phyloP scores from a whole-genome alignment of 2,113 vertebrate genomes.

The Mugil cephalus region DNA sequence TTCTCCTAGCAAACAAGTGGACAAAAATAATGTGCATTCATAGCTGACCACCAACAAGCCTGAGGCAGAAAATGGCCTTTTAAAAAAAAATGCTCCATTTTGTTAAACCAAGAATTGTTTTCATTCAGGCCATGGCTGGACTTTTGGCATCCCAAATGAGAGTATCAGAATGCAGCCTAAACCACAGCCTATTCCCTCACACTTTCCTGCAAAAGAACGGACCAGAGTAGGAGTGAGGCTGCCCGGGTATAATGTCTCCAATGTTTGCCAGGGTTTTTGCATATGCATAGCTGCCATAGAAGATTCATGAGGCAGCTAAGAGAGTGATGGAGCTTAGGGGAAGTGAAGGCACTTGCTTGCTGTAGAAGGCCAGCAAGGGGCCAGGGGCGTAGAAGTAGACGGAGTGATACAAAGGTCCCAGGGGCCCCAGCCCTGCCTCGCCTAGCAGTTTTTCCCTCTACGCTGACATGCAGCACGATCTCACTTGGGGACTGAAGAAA shows the following conservation, averaged over 20 bases:
- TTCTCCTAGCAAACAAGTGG: conserved; percentile 57
- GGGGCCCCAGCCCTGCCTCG: conserved; percentile 48
- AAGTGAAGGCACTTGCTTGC: conserved; percentile 15
- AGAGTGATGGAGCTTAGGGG: conserved; percentile 23
- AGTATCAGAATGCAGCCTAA: conserved; percentile 42
- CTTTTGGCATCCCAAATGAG: conserved; percentile 59
- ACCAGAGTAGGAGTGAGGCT: conserved; percentile 39
- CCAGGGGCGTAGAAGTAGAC: conserved; percentile 38
- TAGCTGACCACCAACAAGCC: conserved; percentile 55
- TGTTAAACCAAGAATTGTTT: conserved; percentile 58
- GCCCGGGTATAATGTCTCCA: conserved; percentile 27
- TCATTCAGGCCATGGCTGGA: conserved; percentile 43
- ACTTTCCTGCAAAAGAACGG: conserved; percentile 26
- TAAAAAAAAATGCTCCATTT: conserved; percentile 32
- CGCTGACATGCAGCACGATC: conserved; percentile 47
- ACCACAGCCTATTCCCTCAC: conserved; percentile 8
- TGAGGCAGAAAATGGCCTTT: conserved; percentile 62
- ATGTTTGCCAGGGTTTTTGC: conserved; percentile 36
- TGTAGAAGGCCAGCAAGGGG: conserved; percentile 33
- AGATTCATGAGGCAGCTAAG: conserved; percentile 47
- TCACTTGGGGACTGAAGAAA: conserved; percentile 39
- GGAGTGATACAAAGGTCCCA: conserved; percentile 50
- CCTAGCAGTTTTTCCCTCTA: conserved; percentile 66
- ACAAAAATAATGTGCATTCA: conserved; percentile 68
- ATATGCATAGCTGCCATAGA: conserved; percentile 32